Conservation (phyloP, 2,797 vertebrate species). For the Spinus pinus region DNA sequence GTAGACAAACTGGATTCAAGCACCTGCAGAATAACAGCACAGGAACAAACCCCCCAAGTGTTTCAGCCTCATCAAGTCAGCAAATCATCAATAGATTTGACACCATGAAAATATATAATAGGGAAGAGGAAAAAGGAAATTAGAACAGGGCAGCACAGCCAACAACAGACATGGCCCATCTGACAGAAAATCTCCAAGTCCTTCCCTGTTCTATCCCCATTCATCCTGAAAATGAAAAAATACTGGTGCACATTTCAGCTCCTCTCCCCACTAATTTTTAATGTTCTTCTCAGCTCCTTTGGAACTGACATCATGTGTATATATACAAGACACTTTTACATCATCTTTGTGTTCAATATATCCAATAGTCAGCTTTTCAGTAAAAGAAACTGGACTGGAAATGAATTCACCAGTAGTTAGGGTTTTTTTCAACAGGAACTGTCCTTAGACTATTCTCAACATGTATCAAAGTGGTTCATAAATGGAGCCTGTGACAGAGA, state of each 20-base stretch:
- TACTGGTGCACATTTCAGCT: neutral
- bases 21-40: neutral
- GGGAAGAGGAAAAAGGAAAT: neutral
- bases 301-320: neutral
- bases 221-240: neutral
- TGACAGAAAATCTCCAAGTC: neutral
- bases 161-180: neutral
- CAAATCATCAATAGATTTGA: neutral
- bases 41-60: neutral
- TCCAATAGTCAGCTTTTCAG: neutral
- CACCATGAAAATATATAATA: neutral
- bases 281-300: neutral
- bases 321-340: neutral
- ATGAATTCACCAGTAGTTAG: neutral
- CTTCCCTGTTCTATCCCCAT: neutral
- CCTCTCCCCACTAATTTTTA: neutral
- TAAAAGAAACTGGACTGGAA: neutral
- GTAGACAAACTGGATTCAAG: neutral
- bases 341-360: neutral
- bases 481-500: neutral
- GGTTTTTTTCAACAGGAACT: neutral
- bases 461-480: neutral
- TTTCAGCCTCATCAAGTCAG: neutral
- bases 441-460: neutral
- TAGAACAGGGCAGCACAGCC: neutral